Conservation (phyloP, 2,797 vertebrate genomes). For the Gymnoscopelus braueri region DNA sequence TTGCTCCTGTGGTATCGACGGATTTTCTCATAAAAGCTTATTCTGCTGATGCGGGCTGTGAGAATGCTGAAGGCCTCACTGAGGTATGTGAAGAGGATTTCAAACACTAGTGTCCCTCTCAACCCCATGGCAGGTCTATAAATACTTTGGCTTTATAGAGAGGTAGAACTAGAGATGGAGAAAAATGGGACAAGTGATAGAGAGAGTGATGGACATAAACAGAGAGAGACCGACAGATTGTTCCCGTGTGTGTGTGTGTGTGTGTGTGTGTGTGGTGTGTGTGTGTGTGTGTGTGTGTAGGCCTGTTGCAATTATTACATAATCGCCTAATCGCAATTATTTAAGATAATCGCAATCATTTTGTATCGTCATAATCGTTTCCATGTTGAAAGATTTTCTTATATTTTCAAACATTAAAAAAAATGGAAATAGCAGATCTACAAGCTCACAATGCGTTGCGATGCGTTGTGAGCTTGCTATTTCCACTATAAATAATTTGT, state of each 20-base stretch:
- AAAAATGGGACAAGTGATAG: neutral
- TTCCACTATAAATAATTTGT: no score
- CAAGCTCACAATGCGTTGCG: no score
- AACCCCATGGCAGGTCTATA: slow-evolving; percentile 34
- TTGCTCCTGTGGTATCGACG: slow-evolving; percentile 35
- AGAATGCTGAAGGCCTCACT: slow-evolving; percentile 19
- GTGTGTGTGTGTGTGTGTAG: neutral
- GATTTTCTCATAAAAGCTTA: slow-evolving; percentile 46
- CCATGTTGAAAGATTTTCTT: no score
- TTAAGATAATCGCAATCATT: no score
- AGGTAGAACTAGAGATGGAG: slow-evolving; percentile 10
- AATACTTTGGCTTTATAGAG: slow-evolving; percentile 12
- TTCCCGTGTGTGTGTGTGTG: neutral
- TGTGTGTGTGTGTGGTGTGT: neutral
- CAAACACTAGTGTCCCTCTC: slow-evolving; percentile 9
- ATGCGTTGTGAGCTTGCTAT: no score
- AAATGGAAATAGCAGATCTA: no score
- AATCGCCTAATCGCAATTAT: no score
- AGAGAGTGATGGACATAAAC: neutral
- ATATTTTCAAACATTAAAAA: no score
- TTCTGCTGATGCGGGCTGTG: slow-evolving; percentile 51
- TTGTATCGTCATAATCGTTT: no score
- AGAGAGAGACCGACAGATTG: neutral
- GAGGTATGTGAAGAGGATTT: slow-evolving; percentile 39
- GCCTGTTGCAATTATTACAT: no score